These are phyloP conservation scores for Ruditapes philippinarum DNA, from an alignment of 1,140 invertebrate genomes.

Conservation along the genomic window DNA sequence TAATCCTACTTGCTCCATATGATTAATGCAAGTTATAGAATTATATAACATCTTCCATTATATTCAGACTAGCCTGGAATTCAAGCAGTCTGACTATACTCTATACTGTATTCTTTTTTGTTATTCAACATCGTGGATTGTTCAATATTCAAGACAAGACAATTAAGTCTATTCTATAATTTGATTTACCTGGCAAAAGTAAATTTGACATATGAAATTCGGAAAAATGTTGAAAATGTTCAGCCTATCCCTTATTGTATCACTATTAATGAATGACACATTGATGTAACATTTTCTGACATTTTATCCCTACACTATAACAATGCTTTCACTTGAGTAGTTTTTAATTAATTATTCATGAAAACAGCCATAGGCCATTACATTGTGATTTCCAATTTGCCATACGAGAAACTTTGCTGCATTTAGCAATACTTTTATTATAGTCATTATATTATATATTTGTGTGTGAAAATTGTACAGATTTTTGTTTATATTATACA, in stretches of 20 bases:
- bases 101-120: too few relatives aligned
- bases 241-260: neutral
- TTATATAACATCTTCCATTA: too few relatives aligned
- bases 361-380: neutral
- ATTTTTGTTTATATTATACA: conserved; percentile 5
- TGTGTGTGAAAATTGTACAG: neutral
- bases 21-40: too few relatives aligned
- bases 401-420: neutral
- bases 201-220: too few relatives aligned
- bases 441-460: neutral
- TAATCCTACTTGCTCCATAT: too few relatives aligned
- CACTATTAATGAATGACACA: neutral
- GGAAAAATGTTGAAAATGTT: too few relatives aligned
- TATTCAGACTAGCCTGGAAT: too few relatives aligned
- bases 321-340: neutral
- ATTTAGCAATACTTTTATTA: conserved; percentile 26
- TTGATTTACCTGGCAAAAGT: too few relatives aligned
- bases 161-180: too few relatives aligned
- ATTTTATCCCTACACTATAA: neutral
- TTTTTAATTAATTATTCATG: neutral
- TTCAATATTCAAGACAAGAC: too few relatives aligned
- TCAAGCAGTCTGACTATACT: too few relatives aligned
- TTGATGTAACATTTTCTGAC: neutral
- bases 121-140: too few relatives aligned
- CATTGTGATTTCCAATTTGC: neutral